These are phyloP conservation scores for Chymomyza procnemis DNA, from an alignment of 2,888 invertebrate genomes.

Conservation along the genomic window DNA sequence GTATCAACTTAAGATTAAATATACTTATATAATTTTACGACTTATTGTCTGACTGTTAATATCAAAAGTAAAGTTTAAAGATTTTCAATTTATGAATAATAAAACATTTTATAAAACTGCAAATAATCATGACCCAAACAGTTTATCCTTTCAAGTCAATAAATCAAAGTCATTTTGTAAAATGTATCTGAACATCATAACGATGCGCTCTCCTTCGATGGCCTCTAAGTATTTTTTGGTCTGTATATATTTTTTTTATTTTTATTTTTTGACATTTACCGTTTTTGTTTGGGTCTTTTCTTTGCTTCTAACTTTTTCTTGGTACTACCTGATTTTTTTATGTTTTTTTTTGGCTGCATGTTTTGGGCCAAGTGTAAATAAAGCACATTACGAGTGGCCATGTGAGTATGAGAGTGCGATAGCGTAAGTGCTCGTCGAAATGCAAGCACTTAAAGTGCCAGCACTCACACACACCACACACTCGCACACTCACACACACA, in stretches of 20 bases:
- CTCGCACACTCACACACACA: constrained; percentile 8
- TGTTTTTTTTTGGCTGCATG: constrained; percentile 19
- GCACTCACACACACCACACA: constrained; percentile 31
- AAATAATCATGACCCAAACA: too few species aligned
- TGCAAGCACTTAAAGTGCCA: constrained; percentile 47
- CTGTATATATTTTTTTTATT: background rate
- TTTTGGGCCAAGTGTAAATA: constrained; percentile 54
- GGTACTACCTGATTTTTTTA: constrained; percentile 1
- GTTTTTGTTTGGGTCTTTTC: background rate
- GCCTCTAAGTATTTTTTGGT: background rate
- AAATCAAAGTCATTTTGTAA: too few species aligned
- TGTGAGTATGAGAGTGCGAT: background rate
- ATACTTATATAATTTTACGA: too few species aligned
- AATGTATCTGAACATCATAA: too few species aligned
- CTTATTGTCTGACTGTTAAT: too few species aligned
- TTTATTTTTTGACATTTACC: background rate
- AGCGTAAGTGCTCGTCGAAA: background rate
- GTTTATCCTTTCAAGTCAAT: too few species aligned
- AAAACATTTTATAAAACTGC: too few species aligned
- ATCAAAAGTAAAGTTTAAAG: too few species aligned
- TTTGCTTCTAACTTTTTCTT: background rate
- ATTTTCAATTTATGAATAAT: too few species aligned
- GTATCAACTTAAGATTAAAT: too few species aligned
- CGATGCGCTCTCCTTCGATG: too few species aligned
- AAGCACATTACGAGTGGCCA: constrained; percentile 16